phyloP scores from a whole-genome alignment of 2,888 invertebrate species.

The Carpatolechia fugitivella region DNA sequence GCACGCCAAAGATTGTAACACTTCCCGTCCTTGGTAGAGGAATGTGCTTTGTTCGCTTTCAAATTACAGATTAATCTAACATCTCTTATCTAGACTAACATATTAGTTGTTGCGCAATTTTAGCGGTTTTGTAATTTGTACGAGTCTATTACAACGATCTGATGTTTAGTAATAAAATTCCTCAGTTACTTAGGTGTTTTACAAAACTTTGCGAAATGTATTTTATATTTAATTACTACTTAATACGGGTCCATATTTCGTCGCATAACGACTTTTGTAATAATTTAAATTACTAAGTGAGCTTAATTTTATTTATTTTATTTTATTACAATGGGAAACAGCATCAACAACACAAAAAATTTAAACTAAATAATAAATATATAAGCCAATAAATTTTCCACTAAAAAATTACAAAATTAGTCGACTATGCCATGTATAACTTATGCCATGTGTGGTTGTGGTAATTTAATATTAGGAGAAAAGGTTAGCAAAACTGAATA shows the following conservation, averaged over 20 bases:
- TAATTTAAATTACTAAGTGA: too few species aligned
- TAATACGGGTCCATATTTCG: background rate
- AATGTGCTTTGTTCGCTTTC: constrained; percentile 25
- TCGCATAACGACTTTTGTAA: too few species aligned
- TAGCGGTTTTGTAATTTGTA: background rate
- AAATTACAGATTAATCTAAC: constrained; percentile 23
- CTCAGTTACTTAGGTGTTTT: background rate
- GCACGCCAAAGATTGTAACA: constrained; percentile 33
- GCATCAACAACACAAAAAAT: too few species aligned
- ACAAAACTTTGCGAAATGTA: background rate
- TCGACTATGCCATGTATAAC: too few species aligned
- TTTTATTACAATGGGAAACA: too few species aligned
- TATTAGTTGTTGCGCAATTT: constrained; percentile 1
- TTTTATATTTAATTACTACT: background rate
- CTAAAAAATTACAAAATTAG: too few species aligned
- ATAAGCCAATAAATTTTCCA: too few species aligned
- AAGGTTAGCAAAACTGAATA: too few species aligned
- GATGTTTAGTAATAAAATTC: background rate
- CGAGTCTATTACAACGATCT: background rate
- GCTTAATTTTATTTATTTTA: too few species aligned
- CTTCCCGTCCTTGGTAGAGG: constrained; percentile 30
- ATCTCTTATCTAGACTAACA: constrained; percentile 15
- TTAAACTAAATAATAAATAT: too few species aligned
- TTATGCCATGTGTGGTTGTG: too few species aligned
- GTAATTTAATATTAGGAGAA: too few species aligned